phyloP scores from a whole-genome alignment of 1,140 invertebrate species.

The Notospermus geniculatus region DNA sequence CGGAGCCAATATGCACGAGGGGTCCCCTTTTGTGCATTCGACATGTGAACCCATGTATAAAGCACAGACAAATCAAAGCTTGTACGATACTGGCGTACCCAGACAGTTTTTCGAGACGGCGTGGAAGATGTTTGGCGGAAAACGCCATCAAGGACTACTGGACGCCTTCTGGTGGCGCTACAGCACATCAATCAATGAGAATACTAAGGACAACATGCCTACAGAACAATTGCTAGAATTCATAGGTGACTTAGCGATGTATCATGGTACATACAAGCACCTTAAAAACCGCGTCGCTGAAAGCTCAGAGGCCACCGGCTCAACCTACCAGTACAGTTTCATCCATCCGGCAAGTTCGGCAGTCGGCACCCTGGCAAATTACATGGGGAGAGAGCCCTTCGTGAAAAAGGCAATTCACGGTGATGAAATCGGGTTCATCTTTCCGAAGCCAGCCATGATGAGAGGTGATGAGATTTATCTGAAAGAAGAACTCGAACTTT shows the following conservation, averaged over 20 bases:
- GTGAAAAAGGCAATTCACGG: background rate
- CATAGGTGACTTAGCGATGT: too few relatives aligned
- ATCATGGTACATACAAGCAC: too few relatives aligned
- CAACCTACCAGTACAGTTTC: background rate
- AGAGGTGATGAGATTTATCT: background rate
- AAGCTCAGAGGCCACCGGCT: too few relatives aligned
- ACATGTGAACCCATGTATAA: too few relatives aligned
- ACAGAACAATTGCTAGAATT: too few relatives aligned
- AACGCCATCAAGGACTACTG: background rate
- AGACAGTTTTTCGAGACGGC: too few relatives aligned
- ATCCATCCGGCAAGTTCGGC: background rate
- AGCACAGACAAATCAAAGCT: too few relatives aligned
- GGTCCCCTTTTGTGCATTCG: background rate
- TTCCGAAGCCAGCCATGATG: background rate
- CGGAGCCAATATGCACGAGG: too few relatives aligned
- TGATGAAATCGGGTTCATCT: slow-evolving; percentile 2
- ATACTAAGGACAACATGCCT: too few relatives aligned
- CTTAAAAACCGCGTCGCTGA: too few relatives aligned
- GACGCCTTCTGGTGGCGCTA: background rate
- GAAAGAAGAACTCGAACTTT: too few relatives aligned
- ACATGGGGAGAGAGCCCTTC: background rate
- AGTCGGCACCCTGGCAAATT: background rate
- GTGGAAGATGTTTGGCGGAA: background rate
- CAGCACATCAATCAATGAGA: background rate
- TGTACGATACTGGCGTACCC: too few relatives aligned